These are phyloP conservation scores for Ophion slaviceki DNA, from an alignment of 2,888 invertebrate species.

Conservation along the genomic window DNA sequence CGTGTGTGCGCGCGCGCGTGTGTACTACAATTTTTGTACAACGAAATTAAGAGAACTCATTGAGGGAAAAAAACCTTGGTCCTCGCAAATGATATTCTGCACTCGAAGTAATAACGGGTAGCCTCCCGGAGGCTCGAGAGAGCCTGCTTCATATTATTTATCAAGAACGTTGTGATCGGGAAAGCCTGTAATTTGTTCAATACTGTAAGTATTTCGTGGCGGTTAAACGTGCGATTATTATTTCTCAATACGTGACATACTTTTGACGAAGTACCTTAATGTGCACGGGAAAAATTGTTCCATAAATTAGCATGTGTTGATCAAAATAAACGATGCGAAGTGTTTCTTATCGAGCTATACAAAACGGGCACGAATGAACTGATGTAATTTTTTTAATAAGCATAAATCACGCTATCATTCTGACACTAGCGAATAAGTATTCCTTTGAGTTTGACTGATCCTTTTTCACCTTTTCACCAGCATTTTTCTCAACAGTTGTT, in stretches of 20 bases:
- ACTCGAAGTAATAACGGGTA: constrained; percentile 76
- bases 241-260: background rate
- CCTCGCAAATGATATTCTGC: constrained; percentile 78
- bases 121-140: constrained; percentile 76
- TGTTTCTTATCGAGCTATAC: too few species aligned
- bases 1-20: too few species aligned
- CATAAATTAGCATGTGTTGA: too few species aligned
- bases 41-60: constrained; percentile 17
- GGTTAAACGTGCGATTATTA: background rate
- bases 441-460: too few species aligned
- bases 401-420: too few species aligned
- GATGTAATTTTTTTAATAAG: too few species aligned
- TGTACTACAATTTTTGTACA: background rate
- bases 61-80: constrained; percentile 77
- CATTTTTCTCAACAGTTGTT: too few species aligned
- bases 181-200: constrained; percentile 77
- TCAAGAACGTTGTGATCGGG: constrained; percentile 76
- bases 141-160: constrained; percentile 76
- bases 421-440: too few species aligned
- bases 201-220: background rate
- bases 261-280: background rate
- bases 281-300: too few species aligned
- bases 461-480: too few species aligned
- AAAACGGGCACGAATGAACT: too few species aligned
- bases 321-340: too few species aligned